Base-by-base conservation (phyloP, 2,888 invertebrate genomes). In the Campoplex capitator region DNA sequence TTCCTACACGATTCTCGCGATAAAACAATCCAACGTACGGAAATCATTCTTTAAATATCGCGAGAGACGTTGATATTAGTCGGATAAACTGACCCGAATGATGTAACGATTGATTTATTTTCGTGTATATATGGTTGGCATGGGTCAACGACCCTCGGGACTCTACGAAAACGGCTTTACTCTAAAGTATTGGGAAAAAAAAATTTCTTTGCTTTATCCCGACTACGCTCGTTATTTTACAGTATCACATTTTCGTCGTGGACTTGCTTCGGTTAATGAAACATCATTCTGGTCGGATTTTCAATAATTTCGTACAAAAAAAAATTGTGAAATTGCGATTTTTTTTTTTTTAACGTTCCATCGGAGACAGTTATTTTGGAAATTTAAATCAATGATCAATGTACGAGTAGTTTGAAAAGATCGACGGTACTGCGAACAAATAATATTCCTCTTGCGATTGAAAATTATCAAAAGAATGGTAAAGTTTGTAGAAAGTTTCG, bases 41-140 rank as follows among this genome's bases (percentile, higher is more conserved):
- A 23, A 23, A 38, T 54, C 28, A 32, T 48, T 45, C 51, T 67
- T 51, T 77, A 77, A 77, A 77, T 67, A 77, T 67, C 62, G 13
- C 38, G 38, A 38, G 16, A 67, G 23, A 67, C 45, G 62, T 48
- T 65, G 23, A 38, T 65, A 32, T 76, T 65, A 42, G 45, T 75
- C 45, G 62, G 56, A 58, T 58, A 56, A n/a, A 56, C 56, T 23
- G 38, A 58, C 23, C 18, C 23, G 56, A 74, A 74, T 38, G 56
- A 74, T 56, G 56, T 56, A 74, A 74, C 32, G 38, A 38, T 56
- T 23, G 3, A 54, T 38, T 56, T 74, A 56, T 56, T 74, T 73
- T 9, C 18, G 54, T 54, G 45, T 42, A 70, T 48, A 70, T 48
- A 13, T 28, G 18, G 28, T 48, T 23, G 23, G 48, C 42, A 70